Evolutionary conservation across 2,888 invertebrate genomes (phyloP).

Genomic region (Alcis repandata): DNA sequence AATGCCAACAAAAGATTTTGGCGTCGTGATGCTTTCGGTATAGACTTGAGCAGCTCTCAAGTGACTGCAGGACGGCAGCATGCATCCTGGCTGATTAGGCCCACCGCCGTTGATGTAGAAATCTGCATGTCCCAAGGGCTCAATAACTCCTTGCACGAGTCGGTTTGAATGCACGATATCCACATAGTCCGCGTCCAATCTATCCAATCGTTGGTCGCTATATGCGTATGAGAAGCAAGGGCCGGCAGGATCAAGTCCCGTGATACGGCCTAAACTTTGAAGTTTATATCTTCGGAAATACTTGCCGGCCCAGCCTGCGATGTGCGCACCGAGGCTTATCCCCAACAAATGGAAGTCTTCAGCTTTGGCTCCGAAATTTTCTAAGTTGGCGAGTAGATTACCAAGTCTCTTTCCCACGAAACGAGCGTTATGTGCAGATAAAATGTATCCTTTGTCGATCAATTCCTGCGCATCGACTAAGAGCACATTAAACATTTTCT

Average conservation of each 20-base stretch:
- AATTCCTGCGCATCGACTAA: constrained; percentile 79
- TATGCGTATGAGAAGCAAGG: constrained; percentile 80
- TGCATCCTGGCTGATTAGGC: constrained; percentile 90
- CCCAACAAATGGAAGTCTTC: constrained; percentile 85
- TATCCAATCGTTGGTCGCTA: constrained; percentile 76
- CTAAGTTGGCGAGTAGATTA: constrained; percentile 81
- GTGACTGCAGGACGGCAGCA: constrained; percentile 82
- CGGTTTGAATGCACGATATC: constrained; percentile 80
- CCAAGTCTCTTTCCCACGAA: constrained; percentile 84
- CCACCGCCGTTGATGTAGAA: constrained; percentile 91
- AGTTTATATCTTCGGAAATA: constrained; percentile 76
- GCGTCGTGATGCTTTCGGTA: constrained; percentile 74
- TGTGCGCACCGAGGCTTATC: constrained; percentile 87
- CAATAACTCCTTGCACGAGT: constrained; percentile 79
- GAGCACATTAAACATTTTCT: constrained; percentile 80
- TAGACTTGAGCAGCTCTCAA: constrained; percentile 78
- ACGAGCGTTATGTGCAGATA: constrained; percentile 77
- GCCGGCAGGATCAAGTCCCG: constrained; percentile 82
- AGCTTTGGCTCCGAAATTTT: constrained; percentile 75
- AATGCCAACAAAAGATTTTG: constrained; percentile 75
- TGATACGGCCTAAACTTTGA: constrained; percentile 75
- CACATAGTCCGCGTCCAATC: constrained; percentile 78
- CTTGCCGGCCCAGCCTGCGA: constrained; percentile 83
- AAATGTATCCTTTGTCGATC: constrained; percentile 76
- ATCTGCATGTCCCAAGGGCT: constrained; percentile 90